These are phyloP conservation scores for Rhodinocichla rosea DNA, from an alignment of 2,113 vertebrate genomes.

Conservation along the genomic window DNA sequence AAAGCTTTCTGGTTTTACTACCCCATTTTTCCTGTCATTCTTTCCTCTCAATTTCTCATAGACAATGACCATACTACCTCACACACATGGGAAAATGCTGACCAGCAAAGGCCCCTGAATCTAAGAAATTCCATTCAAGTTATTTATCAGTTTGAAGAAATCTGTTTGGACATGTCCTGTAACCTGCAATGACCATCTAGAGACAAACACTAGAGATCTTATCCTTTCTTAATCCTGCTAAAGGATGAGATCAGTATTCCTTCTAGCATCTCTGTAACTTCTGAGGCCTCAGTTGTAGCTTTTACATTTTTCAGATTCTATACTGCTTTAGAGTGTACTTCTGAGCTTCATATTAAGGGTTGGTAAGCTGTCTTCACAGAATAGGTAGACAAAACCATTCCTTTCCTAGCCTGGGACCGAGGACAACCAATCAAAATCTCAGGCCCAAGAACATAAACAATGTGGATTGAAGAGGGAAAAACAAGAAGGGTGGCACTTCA, in stretches of 20 bases:
- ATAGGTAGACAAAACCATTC: not conserved
- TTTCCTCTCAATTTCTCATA: not conserved
- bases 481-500: not conserved
- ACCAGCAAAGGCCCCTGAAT: not conserved
- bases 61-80: not conserved
- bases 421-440: not conserved
- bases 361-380: not conserved
- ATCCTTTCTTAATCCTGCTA: not conserved
- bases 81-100: not conserved
- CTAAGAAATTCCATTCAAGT: slow-evolving; percentile 23
- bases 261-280: not conserved
- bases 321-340: not conserved
- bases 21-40: not conserved
- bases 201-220: not conserved
- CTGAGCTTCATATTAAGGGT: not conserved
- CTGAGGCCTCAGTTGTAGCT: not conserved
- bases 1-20: not conserved
- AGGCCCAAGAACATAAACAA: not conserved
- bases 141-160: not conserved
- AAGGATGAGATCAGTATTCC: not conserved
- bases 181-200: not conserved
- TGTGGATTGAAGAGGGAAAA: not conserved
- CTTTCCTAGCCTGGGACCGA: not conserved
- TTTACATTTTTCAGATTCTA: not conserved
- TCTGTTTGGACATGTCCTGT: not conserved